Percentiles rank a stretch among this genome's conserved stretches.
Evolutionary conservation across 2,113 vertebrate genomes (phyloP).

Genomic region (Cinclus cinclus): DNA sequence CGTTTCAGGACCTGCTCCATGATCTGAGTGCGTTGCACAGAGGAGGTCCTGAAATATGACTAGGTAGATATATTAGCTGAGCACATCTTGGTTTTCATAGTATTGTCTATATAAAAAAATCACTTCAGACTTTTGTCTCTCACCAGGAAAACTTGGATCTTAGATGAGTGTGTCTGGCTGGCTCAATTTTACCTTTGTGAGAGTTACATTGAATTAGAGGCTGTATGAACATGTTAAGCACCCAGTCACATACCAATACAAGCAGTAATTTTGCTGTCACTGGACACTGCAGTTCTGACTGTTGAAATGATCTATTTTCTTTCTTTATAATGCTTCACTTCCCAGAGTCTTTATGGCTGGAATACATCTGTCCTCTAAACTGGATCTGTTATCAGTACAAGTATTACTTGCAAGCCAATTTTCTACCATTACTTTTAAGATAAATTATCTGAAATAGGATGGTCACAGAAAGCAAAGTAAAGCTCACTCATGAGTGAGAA

Average conservation of each 20-base stretch:
- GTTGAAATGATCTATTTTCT: not conserved
- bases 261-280: not conserved
- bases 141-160: not conserved
- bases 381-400: not conserved
- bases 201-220: not conserved
- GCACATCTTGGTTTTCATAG: not conserved
- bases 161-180: not conserved
- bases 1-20: not conserved
- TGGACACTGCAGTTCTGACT: not conserved
- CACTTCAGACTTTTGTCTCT: not conserved
- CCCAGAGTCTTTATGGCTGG: not conserved
- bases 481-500: not conserved
- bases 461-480: not conserved
- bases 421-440: not conserved
- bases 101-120: not conserved
- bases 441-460: not conserved
- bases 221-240: not conserved
- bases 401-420: not conserved
- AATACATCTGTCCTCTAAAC: not conserved
- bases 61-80: not conserved
- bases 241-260: not conserved
- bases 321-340: not conserved
- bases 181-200: not conserved
- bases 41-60: not conserved
- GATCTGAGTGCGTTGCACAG: not conserved